A percentile compares a stretch with the other conserved stretches of the same genome.
Evolutionary conservation across 2,888 invertebrate genomes (phyloP).

Genomic region (Pseudococcus jackbeardsleyi): DNA sequence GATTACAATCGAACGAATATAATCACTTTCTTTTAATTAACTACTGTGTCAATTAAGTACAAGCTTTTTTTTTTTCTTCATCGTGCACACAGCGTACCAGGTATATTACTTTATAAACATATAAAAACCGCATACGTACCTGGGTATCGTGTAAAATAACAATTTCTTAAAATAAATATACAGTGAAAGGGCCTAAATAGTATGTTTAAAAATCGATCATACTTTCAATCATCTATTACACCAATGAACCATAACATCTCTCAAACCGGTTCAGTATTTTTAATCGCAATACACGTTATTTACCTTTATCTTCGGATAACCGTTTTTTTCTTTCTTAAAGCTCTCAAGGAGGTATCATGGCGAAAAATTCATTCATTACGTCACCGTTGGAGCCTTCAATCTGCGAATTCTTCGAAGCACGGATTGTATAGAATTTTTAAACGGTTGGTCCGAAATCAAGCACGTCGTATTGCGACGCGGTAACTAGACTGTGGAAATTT

Average conservation of each 20-base stretch:
- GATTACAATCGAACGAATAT: constrained; percentile 51
- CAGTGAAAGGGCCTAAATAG: constrained; percentile 36
- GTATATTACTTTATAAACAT: neutral
- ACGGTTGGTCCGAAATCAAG: constrained; percentile 10
- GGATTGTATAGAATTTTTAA: constrained; percentile 15
- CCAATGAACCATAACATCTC: constrained; percentile 11
- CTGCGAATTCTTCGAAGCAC: constrained; percentile 11
- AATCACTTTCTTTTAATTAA: constrained; percentile 60
- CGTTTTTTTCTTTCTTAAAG: too few relatives aligned
- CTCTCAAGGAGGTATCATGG: too few relatives aligned
- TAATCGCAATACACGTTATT: too few relatives aligned
- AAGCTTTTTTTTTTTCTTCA: constrained; percentile 19
- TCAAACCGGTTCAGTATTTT: neutral
- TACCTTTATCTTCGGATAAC: neutral
- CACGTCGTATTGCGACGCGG: neutral
- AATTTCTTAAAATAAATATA: constrained; percentile 13
- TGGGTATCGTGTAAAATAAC: neutral
- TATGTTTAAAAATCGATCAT: constrained; percentile 45
- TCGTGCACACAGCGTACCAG: neutral
- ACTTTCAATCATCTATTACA: constrained; percentile 43
- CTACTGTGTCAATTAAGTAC: constrained; percentile 54
- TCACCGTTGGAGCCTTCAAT: neutral
- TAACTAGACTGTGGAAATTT: constrained; percentile 43
- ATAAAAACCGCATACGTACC: constrained; percentile 6
- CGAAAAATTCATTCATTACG: constrained; percentile 2